Percentiles rank a stretch among this genome's conserved stretches.
phyloP scores from a whole-genome alignment of 2,888 invertebrate genomes.

The Lasioglossum vierecki region DNA sequence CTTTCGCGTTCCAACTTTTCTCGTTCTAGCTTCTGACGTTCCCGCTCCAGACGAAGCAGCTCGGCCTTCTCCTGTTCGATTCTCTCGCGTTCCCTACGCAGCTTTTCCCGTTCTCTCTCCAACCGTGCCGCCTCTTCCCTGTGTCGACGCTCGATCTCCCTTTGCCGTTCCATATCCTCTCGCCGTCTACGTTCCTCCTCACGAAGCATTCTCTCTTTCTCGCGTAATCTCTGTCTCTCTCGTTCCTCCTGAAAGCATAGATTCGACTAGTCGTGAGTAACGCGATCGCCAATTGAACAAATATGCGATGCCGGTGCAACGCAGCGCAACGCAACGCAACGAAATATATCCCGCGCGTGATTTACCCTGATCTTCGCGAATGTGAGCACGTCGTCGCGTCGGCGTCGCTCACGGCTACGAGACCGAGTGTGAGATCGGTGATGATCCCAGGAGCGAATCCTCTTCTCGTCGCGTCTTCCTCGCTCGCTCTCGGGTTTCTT shows the following conservation, averaged over 20 bases:
- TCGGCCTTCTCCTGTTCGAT: slow-evolving; percentile 95
- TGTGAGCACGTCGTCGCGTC: slow-evolving; percentile 89
- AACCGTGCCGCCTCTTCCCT: slow-evolving; percentile 93
- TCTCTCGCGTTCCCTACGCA: slow-evolving; percentile 93
- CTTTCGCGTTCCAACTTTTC: slow-evolving; percentile 92
- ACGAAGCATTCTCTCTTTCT: slow-evolving; percentile 90
- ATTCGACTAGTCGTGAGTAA: not conserved
- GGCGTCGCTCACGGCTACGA: slow-evolving; percentile 84
- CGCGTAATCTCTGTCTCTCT: slow-evolving; percentile 90
- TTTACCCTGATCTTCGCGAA: slow-evolving; percentile 92
- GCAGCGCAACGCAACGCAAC: not conserved
- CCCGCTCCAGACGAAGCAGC: slow-evolving; percentile 92
- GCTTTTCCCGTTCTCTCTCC: slow-evolving; percentile 91
- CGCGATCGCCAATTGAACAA: not conserved
- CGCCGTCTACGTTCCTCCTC: slow-evolving; percentile 93
- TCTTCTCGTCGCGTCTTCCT: slow-evolving; percentile 80
- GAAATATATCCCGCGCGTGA: not conserved
- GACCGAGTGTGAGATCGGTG: slow-evolving; percentile 78
- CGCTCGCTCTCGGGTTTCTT: slow-evolving; percentile 82
- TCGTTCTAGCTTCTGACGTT: slow-evolving; percentile 90
- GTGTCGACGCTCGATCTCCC: slow-evolving; percentile 93
- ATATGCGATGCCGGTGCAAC: not conserved
- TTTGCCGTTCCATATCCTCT: slow-evolving; percentile 90
- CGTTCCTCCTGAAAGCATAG: slow-evolving; percentile 86
- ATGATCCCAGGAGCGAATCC: slow-evolving; percentile 82